Evolutionary conservation across 2,797 vertebrate species (phyloP).

Genomic region (Octomys mimax): DNA sequence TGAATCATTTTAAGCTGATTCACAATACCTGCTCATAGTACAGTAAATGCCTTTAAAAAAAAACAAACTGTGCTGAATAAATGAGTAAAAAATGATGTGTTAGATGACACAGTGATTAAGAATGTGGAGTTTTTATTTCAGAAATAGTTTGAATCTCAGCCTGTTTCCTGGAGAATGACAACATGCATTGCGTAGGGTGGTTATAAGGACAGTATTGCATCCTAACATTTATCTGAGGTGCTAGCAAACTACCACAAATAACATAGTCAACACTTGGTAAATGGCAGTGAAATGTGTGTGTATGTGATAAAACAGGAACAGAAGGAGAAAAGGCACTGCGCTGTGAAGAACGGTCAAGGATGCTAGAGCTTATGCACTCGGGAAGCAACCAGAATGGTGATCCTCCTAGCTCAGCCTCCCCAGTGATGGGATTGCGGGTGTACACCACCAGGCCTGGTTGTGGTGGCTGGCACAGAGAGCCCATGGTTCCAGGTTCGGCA

Average conservation of each 20-base stretch:
- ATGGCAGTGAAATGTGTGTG: not conserved
- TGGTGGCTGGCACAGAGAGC: too few relatives aligned
- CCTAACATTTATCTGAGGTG: not conserved
- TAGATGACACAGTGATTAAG: not conserved
- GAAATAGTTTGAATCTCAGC: not conserved
- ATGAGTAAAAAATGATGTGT: not conserved
- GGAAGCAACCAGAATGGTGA: not conserved
- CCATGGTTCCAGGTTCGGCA: too few relatives aligned
- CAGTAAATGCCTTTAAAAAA: not conserved
- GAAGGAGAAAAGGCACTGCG: not conserved
- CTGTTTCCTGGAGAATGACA: not conserved
- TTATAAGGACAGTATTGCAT: not conserved
- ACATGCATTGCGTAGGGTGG: not conserved
- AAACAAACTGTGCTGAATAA: conserved; percentile 28
- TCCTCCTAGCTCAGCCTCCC: too few relatives aligned
- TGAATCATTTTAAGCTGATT: not conserved
- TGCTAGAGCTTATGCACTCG: not conserved
- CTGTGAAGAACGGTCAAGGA: not conserved
- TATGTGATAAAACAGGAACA: not conserved
- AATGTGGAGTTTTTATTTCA: not conserved
- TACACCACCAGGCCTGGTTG: too few relatives aligned
- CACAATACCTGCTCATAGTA: not conserved
- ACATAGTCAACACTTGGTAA: not conserved
- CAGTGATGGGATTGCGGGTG: too few relatives aligned
- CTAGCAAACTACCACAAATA: not conserved